A percentile compares a stretch with the other conserved stretches of the same genome.
phyloP scores from a whole-genome alignment of 1,140 invertebrate genomes.

The Pseudomyrmex cubaensis region DNA sequence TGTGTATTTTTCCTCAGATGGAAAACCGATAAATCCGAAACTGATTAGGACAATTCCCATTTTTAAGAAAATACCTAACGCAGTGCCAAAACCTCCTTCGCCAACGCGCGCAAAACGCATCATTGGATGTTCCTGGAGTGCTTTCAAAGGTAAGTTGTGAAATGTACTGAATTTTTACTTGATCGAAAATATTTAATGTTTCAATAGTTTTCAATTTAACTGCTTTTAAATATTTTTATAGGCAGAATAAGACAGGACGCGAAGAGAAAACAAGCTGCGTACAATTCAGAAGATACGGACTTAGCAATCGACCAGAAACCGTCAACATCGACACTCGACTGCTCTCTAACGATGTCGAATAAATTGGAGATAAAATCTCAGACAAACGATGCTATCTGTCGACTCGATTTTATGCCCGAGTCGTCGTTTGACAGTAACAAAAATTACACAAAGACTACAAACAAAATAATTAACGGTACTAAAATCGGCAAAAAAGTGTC shows the following conservation, averaged over 20 bases:
- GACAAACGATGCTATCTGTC: constrained; percentile 59
- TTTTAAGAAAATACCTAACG: constrained; percentile 76
- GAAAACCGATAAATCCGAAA: constrained; percentile 82
- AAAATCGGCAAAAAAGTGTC: constrained; percentile 75
- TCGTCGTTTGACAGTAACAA: constrained; percentile 80
- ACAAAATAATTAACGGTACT: constrained; percentile 77
- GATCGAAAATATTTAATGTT: no score
- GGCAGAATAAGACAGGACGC: constrained; percentile 73
- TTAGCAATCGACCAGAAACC: constrained; percentile 57
- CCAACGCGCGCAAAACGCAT: constrained; percentile 77
- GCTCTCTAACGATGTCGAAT: constrained; percentile 37
- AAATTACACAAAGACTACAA: constrained; percentile 79
- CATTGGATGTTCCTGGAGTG: constrained; percentile 83
- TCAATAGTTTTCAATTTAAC: neutral
- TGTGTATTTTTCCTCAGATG: constrained; percentile 75
- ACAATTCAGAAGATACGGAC: neutral
- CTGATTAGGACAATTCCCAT: constrained; percentile 81
- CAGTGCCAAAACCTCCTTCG: constrained; percentile 78
- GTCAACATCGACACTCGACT: constrained; percentile 67
- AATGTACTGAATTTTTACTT: neutral
- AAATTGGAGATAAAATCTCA: constrained; percentile 60
- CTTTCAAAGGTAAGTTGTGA: constrained; percentile 80
- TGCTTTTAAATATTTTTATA: constrained; percentile 41
- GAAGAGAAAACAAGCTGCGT: constrained; percentile 61
- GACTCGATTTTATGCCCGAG: constrained; percentile 69